These are phyloP conservation scores for Lathronympha strigana DNA, from an alignment of 2,888 invertebrate genomes.

Conservation along the genomic window DNA sequence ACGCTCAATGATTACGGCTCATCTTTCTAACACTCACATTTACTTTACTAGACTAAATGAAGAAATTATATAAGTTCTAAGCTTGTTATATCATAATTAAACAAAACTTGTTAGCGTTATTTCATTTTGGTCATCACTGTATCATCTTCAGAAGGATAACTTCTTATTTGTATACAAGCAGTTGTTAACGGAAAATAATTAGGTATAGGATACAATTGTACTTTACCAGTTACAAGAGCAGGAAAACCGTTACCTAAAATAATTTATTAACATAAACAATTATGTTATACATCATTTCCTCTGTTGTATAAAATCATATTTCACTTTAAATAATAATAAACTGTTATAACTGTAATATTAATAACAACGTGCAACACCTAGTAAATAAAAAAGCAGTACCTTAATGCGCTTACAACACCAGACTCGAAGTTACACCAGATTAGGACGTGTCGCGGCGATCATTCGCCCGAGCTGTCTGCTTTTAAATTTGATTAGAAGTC, in stretches of 20 bases:
- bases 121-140: neutral
- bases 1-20: slow-evolving; percentile 2
- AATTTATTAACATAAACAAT: too few relatives aligned
- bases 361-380: neutral
- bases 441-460: slow-evolving; percentile 25
- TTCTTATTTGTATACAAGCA: neutral
- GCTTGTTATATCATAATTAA: too few relatives aligned
- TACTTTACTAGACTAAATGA: neutral
- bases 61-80: neutral
- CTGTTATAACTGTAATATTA: too few relatives aligned
- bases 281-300: too few relatives aligned
- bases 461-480: slow-evolving; percentile 33
- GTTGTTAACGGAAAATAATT: neutral
- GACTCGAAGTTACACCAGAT: slow-evolving; percentile 11
- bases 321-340: too few relatives aligned
- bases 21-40: slow-evolving; percentile 6
- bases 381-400: too few relatives aligned
- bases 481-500: slow-evolving; percentile 56
- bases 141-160: neutral
- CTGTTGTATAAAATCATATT: too few relatives aligned
- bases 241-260: slow-evolving; percentile 1
- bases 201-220: neutral
- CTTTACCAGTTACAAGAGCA: neutral
- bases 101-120: neutral
- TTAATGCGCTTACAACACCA: slow-evolving; percentile 16